Evolutionary conservation across 2,888 invertebrate species (phyloP).

Genomic region (Nomada flava): DNA sequence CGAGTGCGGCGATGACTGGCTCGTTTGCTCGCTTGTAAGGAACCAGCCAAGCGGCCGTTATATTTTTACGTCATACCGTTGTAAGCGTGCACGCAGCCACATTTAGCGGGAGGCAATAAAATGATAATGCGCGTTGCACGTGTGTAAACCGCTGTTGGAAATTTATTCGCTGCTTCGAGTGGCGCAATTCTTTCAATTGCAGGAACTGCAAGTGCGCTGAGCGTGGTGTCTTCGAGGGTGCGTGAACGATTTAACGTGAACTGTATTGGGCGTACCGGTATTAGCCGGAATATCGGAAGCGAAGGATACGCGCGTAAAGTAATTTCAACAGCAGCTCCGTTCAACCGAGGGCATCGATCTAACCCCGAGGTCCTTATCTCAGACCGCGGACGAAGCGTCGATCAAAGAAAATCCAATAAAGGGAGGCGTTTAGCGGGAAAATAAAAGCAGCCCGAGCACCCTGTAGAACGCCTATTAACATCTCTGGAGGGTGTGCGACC

Average conservation of each 20-base stretch:
- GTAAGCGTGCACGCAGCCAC: not conserved
- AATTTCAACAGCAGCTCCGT: not conserved
- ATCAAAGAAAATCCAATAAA: constrained; percentile 52
- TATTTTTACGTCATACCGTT: constrained; percentile 30
- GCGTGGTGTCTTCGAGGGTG: too few species aligned
- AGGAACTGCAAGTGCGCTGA: too few species aligned
- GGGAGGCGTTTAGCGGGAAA: constrained; percentile 44
- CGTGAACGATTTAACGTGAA: not conserved
- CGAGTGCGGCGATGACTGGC: constrained; percentile 1
- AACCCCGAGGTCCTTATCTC: not conserved
- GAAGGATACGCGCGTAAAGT: too few species aligned
- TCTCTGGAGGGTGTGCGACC: constrained; percentile 56
- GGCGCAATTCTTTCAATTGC: too few species aligned
- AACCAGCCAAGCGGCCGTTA: constrained; percentile 22
- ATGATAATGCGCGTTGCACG: constrained; percentile 8
- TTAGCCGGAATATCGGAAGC: too few species aligned
- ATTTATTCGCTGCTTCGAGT: constrained; percentile 5
- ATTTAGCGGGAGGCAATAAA: constrained; percentile 13
- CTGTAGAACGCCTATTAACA: constrained; percentile 53
- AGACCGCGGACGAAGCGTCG: constrained; percentile 3
- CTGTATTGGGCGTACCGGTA: too few species aligned
- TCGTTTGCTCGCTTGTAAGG: constrained; percentile 35
- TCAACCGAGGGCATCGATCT: not conserved
- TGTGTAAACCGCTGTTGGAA: not conserved
- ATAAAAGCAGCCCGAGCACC: constrained; percentile 44